These are phyloP conservation scores for Tetramorium bicarinatum DNA, from an alignment of 2,888 invertebrate genomes.

Conservation along the genomic window DNA sequence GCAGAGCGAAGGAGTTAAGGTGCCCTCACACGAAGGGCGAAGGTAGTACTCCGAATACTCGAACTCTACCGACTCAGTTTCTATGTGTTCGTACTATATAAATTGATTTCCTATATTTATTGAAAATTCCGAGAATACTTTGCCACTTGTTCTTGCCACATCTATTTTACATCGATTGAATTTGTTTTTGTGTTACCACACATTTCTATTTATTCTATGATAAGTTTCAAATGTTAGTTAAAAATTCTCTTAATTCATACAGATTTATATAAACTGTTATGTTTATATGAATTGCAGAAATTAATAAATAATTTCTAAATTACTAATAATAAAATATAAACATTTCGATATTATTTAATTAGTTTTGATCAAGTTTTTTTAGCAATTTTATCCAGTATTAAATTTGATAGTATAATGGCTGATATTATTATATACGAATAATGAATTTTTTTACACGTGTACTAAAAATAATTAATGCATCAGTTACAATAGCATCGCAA, in stretches of 20 bases:
- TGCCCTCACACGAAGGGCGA: constrained; percentile 66
- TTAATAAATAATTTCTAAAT: background rate
- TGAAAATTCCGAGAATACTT: constrained; percentile 48
- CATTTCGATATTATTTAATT: background rate
- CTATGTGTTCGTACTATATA: constrained; percentile 8
- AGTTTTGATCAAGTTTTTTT: background rate
- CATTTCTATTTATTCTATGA: constrained; percentile 5
- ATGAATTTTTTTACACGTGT: background rate
- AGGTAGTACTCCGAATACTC: constrained; percentile 24
- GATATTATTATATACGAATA: background rate
- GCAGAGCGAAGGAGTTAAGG: constrained; percentile 73
- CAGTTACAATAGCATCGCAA: background rate
- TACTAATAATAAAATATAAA: background rate
- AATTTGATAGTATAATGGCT: background rate
- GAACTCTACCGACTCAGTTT: background rate
- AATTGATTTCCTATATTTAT: constrained; percentile 51
- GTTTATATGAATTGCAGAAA: background rate
- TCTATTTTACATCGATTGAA: constrained; percentile 35
- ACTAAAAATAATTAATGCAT: background rate
- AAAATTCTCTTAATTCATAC: background rate
- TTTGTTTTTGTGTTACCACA: constrained; percentile 1
- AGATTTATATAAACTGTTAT: background rate
- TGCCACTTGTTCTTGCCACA: constrained; percentile 39
- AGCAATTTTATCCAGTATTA: background rate
- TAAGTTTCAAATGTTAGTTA: background rate